Base-by-base conservation (phyloP, 2,888 invertebrate species). In the Lasioglossum villosulum region DNA sequence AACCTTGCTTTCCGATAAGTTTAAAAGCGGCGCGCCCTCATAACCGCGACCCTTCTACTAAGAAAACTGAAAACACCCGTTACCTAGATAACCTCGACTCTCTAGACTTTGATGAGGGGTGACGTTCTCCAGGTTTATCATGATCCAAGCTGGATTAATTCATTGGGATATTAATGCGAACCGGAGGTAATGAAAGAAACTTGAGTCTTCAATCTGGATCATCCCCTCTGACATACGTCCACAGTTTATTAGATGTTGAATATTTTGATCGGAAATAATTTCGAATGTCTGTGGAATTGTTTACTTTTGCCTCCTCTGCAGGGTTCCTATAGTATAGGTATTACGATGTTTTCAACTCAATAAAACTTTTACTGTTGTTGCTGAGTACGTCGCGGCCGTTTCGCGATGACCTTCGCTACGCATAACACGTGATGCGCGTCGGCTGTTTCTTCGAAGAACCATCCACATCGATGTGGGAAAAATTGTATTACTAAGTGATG, bases 51-150 rank as follows among this genome's bases (percentile, higher is more conserved):
- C 52, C 42, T 70, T 52, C 68, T 76, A 72, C 73, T 70, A 56
- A 78, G 73, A 70, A 73, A 83, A 83, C 78, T 75, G 30, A 70
- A 76, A 73, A 75, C 73, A 48, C 56, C 70, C 73, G 30, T 42
- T 16, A 56, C 48, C 30, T 68, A 56, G 23, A 75, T 42, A 87
- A 39, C 52, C 27, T 56, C 42, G 59, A 19, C 30, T 34, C 73
- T 23, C n/a, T 30, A 14, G 52, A 19, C 23, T 72, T 72, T 37
- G 37, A 34, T 6, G 48, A 52, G 39, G 63, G 52, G 39, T 23
- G 27, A 48, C 16, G n/a, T 48, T 48, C 30, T 27, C 16, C 30
- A 4, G 45, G 14, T 63, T 59, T 59, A 59, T 39, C 75, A 27
- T 12, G 59, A 27, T 42, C 30, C 39, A 10, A 56, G 27, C 23